Evolutionary conservation across 2,888 invertebrate species (phyloP).

Genomic region (Agrochola lota): DNA sequence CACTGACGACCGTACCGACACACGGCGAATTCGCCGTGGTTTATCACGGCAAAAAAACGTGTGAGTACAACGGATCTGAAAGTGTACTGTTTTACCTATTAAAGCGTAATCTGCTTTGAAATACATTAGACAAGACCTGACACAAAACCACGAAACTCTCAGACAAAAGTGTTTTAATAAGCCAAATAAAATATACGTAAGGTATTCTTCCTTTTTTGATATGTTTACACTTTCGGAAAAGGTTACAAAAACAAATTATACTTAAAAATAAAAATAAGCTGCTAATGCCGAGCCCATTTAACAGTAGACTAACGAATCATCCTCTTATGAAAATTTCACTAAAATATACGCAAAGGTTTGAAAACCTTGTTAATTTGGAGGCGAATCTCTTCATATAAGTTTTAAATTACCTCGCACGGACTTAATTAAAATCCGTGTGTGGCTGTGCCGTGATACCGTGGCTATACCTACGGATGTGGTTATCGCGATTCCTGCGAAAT

Average conservation of each 20-base stretch:
- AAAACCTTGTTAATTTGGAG: constrained; percentile 50
- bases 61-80: not conserved
- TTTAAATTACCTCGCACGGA: constrained; percentile 51
- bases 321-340: constrained; percentile 41
- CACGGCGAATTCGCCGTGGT: too few species aligned
- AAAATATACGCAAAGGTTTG: constrained; percentile 30
- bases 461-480: constrained; percentile 20
- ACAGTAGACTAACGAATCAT: not conserved
- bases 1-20: too few species aligned
- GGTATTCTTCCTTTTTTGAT: not conserved
- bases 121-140: not conserved
- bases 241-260: not conserved
- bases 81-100: not conserved
- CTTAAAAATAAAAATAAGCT: constrained; percentile 5
- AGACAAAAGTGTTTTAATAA: too few species aligned
- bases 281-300: not conserved
- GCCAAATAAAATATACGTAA: not conserved
- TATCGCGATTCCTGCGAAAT: not conserved
- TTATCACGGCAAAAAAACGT: too few species aligned
- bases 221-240: not conserved
- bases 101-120: not conserved
- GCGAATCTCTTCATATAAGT: constrained; percentile 51
- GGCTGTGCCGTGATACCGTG: not conserved
- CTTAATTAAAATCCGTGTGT: constrained; percentile 53
- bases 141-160: not conserved